Percentiles rank a stretch among this genome's conserved stretches.
phyloP scores from a whole-genome alignment of 92 coral and sea anemone genomes.

The Porites cylindrica region DNA sequence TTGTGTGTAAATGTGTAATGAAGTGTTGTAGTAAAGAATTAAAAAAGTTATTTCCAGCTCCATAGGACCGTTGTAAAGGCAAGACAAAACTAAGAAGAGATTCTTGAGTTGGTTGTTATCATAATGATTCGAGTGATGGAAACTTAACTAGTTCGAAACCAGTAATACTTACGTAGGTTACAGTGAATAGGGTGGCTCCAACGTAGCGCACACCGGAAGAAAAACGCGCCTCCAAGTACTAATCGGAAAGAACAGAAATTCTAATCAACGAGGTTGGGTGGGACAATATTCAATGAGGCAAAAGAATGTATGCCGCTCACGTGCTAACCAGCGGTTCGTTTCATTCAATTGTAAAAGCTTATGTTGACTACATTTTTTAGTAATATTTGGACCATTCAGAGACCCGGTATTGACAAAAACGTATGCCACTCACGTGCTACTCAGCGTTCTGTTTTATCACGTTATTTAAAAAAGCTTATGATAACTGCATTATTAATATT shows the following conservation, averaged over 20 bases:
- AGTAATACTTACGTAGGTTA: conserved; percentile 28
- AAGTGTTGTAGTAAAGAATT: too few species aligned
- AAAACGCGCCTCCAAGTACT: conserved; percentile 82
- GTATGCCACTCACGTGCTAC: background rate
- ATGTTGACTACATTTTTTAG: too few species aligned
- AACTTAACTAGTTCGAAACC: background rate
- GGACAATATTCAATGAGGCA: background rate
- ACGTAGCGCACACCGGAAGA: conserved; percentile 63
- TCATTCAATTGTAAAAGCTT: too few species aligned
- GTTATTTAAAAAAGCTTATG: too few species aligned
- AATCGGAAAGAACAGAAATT: background rate
- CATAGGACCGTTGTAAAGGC: background rate
- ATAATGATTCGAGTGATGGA: too few species aligned
- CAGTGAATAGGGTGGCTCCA: conserved; percentile 54
- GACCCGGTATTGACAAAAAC: too few species aligned
- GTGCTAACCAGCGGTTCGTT: too few species aligned
- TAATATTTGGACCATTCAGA: too few species aligned
- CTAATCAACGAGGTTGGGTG: background rate
- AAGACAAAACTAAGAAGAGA: background rate
- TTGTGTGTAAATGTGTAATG: too few species aligned
- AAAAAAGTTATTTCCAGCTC: background rate
- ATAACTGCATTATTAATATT: too few species aligned
- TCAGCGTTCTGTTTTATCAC: too few species aligned
- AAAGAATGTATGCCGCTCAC: background rate
- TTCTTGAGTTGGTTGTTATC: too few species aligned